Conservation (phyloP, 2,888 invertebrate genomes). For the Amiota mariae region DNA sequence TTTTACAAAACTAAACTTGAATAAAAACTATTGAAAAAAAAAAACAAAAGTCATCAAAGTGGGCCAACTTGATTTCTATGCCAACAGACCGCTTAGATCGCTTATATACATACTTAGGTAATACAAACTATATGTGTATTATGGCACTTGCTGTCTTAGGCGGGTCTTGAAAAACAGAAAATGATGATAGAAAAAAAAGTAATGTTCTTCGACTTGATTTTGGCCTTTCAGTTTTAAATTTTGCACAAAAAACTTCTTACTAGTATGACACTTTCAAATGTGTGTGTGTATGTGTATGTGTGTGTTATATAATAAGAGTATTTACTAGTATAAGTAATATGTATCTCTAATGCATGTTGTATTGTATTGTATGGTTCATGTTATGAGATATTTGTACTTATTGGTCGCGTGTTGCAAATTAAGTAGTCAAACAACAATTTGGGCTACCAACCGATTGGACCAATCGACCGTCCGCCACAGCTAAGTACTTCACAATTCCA, state of each 20-base stretch:
- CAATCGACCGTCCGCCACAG: not conserved
- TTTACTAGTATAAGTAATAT: too few species aligned
- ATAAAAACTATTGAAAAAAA: too few species aligned
- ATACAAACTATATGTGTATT: not conserved
- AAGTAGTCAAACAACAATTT: conserved; percentile 10
- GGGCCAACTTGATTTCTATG: conserved; percentile 54
- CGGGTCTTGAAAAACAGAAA: conserved; percentile 1
- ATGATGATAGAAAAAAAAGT: not conserved
- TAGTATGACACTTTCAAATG: conserved; percentile 11
- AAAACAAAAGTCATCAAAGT: conserved; percentile 45
- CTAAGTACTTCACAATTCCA: not conserved
- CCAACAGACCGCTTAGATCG: conserved; percentile 21
- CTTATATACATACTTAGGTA: not conserved
- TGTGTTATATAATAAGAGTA: too few species aligned
- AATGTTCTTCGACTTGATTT: conserved; percentile 36
- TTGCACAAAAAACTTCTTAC: conserved; percentile 27
- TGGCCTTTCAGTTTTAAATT: conserved; percentile 44
- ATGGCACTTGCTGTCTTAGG: not conserved
- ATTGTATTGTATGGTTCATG: too few species aligned
- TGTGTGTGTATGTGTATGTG: too few species aligned
- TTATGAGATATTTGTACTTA: not conserved
- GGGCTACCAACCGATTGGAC: not conserved
- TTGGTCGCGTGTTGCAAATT: conserved; percentile 43
- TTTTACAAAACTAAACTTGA: not conserved
- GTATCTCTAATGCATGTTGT: too few species aligned